These are phyloP conservation scores for Brachyptera risi DNA, from an alignment of 2,888 invertebrate species.

Conservation along the genomic window DNA sequence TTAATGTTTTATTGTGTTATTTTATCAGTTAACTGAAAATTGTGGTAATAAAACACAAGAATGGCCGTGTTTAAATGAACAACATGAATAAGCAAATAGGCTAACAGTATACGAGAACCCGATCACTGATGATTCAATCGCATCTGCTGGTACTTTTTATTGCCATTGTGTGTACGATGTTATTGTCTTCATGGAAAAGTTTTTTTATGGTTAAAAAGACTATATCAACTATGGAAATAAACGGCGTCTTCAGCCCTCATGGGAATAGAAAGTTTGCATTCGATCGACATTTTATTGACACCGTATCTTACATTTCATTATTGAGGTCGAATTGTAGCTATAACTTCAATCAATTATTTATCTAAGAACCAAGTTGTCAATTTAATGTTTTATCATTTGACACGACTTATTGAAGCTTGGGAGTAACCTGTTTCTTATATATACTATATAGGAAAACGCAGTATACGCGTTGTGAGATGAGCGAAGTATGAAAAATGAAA, in stretches of 20 bases:
- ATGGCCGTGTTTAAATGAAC: too few species aligned
- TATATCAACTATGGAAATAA: neutral
- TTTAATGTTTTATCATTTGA: too few species aligned
- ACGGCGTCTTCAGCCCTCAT: neutral
- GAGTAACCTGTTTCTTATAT: too few species aligned
- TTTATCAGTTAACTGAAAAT: too few species aligned
- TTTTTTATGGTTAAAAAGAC: neutral
- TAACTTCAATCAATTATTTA: conserved; percentile 16
- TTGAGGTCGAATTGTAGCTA: conserved; percentile 11
- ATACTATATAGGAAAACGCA: too few species aligned
- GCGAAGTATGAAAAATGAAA: too few species aligned
- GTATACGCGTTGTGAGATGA: too few species aligned
- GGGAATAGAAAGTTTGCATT: neutral
- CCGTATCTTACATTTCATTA: conserved; percentile 12
- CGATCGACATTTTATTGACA: neutral
- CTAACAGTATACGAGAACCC: neutral
- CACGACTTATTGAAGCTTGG: too few species aligned
- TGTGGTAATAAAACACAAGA: too few species aligned
- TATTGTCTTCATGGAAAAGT: too few species aligned
- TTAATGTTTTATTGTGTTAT: too few species aligned
- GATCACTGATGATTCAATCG: conserved; percentile 1
- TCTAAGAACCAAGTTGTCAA: neutral
- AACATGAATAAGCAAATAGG: too few species aligned
- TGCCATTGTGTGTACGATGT: neutral
- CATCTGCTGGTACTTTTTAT: neutral